A percentile compares a stretch with the other conserved stretches of the same genome.
Evolutionary conservation across 2,888 invertebrate species (phyloP).

Genomic region (Perizoma affinitatum): DNA sequence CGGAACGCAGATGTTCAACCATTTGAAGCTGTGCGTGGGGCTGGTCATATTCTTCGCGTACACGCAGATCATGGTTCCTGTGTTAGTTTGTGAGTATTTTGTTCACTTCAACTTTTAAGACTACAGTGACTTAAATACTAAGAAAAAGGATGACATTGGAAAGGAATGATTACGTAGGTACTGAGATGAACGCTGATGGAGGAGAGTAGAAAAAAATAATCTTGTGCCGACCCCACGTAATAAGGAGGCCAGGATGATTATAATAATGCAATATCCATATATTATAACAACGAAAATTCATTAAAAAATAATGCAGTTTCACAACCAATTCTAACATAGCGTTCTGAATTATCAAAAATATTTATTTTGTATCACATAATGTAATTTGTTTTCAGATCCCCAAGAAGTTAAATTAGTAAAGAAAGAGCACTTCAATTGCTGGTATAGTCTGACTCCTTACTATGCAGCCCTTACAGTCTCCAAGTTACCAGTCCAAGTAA

Average conservation of each 20-base stretch:
- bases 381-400: conserved; percentile 80
- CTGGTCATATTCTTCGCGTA: conserved; percentile 87
- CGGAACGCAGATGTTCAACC: conserved; percentile 87
- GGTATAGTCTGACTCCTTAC: conserved; percentile 87
- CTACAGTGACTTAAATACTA: too few relatives aligned
- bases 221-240: too few relatives aligned
- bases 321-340: too few relatives aligned
- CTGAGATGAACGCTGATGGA: too few relatives aligned
- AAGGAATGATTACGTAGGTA: too few relatives aligned
- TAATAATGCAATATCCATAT: too few relatives aligned
- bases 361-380: background rate
- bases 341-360: too few relatives aligned
- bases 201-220: too few relatives aligned
- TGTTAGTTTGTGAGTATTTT: conserved; percentile 85
- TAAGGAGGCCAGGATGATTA: too few relatives aligned
- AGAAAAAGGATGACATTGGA: too few relatives aligned
- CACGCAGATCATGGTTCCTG: conserved; percentile 88
- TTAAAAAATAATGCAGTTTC: too few relatives aligned
- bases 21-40: conserved; percentile 87
- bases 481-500: conserved; percentile 84
- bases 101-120: background rate
- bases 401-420: conserved; percentile 87
- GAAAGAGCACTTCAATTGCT: conserved; percentile 88
- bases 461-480: conserved; percentile 86
- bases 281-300: too few relatives aligned